These are phyloP conservation scores for Tapirus indicus DNA, from an alignment of 2,797 vertebrate species.

Conservation along the genomic window DNA sequence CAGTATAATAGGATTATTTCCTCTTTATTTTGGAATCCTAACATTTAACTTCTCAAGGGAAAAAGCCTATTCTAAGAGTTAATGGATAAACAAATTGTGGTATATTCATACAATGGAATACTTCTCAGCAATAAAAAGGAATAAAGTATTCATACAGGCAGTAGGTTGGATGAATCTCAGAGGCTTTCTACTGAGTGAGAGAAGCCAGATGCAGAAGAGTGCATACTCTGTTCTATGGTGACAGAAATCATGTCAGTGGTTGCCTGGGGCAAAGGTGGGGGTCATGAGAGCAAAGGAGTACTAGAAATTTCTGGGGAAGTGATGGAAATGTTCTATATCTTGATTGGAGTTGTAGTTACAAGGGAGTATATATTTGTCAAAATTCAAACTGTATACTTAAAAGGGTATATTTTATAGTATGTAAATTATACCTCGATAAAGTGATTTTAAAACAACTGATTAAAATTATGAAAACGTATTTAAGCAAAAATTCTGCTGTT, in stretches of 20 bases:
- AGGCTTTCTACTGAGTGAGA: background rate
- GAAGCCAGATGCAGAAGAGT: background rate
- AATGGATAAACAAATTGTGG: background rate
- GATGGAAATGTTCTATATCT: background rate
- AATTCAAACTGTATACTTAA: background rate
- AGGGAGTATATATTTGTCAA: background rate
- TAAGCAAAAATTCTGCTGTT: background rate
- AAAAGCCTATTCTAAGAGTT: background rate
- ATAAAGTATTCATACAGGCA: background rate
- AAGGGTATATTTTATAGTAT: background rate
- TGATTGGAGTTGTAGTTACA: background rate
- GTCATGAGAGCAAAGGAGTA: background rate
- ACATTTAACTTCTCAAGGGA: background rate
- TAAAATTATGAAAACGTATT: background rate
- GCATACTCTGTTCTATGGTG: background rate
- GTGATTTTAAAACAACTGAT: constrained; percentile 12
- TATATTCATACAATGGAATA: background rate
- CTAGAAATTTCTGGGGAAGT: background rate
- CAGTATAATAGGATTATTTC: background rate
- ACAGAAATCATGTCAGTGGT: background rate
- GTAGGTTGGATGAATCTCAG: background rate
- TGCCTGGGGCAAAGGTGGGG: background rate
- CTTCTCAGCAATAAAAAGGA: background rate
- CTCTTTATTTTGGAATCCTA: background rate
- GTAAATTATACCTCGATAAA: background rate